phyloP scores from a whole-genome alignment of 1,140 invertebrate species.

The Caenorhabditis brenneri region DNA sequence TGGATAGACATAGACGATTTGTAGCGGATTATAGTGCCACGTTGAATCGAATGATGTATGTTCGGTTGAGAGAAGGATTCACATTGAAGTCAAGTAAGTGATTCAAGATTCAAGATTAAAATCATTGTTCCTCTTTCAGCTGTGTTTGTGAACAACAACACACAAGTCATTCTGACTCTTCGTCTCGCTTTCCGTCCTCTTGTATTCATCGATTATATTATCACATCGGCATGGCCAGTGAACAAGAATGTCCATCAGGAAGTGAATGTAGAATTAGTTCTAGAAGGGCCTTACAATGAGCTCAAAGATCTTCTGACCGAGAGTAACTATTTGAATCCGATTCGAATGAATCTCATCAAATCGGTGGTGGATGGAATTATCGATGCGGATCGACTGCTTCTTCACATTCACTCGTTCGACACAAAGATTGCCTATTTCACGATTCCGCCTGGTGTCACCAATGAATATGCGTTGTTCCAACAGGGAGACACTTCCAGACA shows the following conservation, averaged over 20 bases:
- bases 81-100: conserved; percentile 74
- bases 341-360: conserved; percentile 30
- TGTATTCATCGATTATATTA: conserved; percentile 57
- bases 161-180: conserved; percentile 37
- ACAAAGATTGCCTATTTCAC: conserved; percentile 50
- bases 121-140: not conserved
- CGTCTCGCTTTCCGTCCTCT: conserved; percentile 54
- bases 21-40: conserved; percentile 64
- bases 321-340: conserved; percentile 21
- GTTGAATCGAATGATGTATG: conserved; percentile 79
- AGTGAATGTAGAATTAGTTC: conserved; percentile 34
- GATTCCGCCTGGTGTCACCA: conserved; percentile 44
- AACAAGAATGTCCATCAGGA: not conserved
- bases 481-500: conserved; percentile 4
- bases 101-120: not conserved
- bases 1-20: conserved; percentile 17
- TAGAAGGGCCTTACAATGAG: conserved; percentile 37
- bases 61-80: conserved; percentile 82
- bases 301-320: conserved; percentile 23
- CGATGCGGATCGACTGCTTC: conserved; percentile 54
- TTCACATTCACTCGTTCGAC: conserved; percentile 57
- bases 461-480: not conserved
- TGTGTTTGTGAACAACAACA: not conserved
- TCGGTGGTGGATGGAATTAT: conserved; percentile 50
- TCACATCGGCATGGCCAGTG: conserved; percentile 45